phyloP scores from a whole-genome alignment of 2,113 vertebrate species.

The Cepphus grylle region DNA sequence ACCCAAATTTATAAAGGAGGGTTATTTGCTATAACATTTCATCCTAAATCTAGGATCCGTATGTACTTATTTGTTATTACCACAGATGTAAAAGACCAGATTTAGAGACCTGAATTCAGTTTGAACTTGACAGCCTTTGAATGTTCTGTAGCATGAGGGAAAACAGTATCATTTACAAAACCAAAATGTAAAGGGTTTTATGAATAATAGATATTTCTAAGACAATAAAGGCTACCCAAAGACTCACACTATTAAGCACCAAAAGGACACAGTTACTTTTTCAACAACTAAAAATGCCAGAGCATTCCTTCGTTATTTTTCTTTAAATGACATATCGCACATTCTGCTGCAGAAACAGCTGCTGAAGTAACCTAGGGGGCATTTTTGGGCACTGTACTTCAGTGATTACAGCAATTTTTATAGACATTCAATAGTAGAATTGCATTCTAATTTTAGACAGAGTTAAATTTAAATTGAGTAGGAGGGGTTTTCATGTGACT shows the following conservation, averaged over 20 bases:
- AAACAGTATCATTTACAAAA: constrained; percentile 16
- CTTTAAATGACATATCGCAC: constrained; percentile 6
- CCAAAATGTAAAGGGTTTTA: constrained; percentile 11
- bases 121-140: constrained; percentile 11
- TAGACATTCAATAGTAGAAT: constrained; percentile 17
- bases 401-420: constrained; percentile 52
- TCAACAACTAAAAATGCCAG: constrained; percentile 16
- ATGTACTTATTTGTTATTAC: not conserved
- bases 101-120: not conserved
- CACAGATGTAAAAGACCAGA: constrained; percentile 9
- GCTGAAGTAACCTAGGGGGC: constrained; percentile 38
- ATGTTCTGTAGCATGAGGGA: not conserved
- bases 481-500: not conserved
- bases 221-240: constrained; percentile 12
- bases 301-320: not conserved
- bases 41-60: constrained; percentile 19
- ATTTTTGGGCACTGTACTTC: constrained; percentile 49
- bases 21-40: constrained; percentile 35
- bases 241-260: not conserved
- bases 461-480: constrained; percentile 46
- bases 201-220: constrained; percentile 41
- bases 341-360: constrained; percentile 33
- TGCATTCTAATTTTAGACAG: constrained; percentile 38
- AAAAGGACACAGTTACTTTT: constrained; percentile 11
- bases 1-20: constrained; percentile 62